Evolutionary conservation across 2,888 invertebrate genomes (phyloP).

Genomic region (Salticus scenicus): DNA sequence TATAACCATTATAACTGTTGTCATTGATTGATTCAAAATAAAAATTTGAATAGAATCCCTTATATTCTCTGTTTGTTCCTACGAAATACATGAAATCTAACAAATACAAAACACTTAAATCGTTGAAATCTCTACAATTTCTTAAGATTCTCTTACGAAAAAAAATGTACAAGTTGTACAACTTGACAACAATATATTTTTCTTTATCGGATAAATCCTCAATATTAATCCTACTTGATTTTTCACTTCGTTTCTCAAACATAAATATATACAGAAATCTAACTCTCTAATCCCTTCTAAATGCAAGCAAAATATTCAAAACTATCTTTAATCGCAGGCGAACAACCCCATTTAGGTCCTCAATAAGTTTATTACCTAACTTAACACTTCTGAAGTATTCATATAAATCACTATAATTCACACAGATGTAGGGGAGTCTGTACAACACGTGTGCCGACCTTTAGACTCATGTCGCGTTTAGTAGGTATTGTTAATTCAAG

Average conservation of each 20-base stretch:
- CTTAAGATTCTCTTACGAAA: too few relatives aligned
- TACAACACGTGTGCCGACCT: slow-evolving; percentile 28
- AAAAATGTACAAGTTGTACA: too few relatives aligned
- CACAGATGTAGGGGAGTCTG: slow-evolving; percentile 36
- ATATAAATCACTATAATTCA: slow-evolving; percentile 24
- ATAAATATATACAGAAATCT: background rate
- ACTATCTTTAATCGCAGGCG: too few relatives aligned
- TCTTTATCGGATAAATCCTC: too few relatives aligned
- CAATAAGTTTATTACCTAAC: slow-evolving; percentile 1
- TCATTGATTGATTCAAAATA: too few relatives aligned
- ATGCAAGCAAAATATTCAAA: background rate
- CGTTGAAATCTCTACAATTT: too few relatives aligned
- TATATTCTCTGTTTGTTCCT: too few relatives aligned
- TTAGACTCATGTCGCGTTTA: slow-evolving; percentile 24
- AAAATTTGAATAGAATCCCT: too few relatives aligned
- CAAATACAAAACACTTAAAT: too few relatives aligned
- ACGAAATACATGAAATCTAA: too few relatives aligned
- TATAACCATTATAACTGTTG: too few relatives aligned
- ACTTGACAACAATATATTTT: too few relatives aligned
- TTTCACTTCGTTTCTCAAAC: background rate
- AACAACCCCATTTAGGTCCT: background rate
- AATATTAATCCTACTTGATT: background rate
- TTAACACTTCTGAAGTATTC: background rate
- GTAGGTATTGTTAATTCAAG: slow-evolving; percentile 29
- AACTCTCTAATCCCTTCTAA: slow-evolving; percentile 16